Conservation (phyloP, 1,140 invertebrate genomes). For the Neodiprion pinetum region DNA sequence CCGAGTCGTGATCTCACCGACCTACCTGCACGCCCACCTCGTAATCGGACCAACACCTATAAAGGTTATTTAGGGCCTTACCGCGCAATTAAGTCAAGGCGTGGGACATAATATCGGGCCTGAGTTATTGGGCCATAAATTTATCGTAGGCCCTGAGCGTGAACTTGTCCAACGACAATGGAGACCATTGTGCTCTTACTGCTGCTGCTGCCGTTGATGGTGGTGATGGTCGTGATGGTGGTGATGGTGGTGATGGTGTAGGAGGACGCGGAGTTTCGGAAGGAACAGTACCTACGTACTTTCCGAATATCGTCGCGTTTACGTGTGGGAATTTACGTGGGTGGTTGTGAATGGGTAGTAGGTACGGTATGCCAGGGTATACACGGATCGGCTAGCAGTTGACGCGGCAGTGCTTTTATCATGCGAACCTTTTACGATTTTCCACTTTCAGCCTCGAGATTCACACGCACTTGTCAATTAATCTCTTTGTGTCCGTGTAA, state of each 20-base stretch:
- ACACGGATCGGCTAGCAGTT: too few species aligned
- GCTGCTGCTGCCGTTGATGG: not conserved
- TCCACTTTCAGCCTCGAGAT: too few species aligned
- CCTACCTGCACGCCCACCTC: not conserved
- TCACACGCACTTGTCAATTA: not conserved
- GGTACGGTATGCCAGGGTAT: too few species aligned
- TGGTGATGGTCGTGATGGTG: too few species aligned
- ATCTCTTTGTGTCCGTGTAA: not conserved
- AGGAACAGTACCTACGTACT: not conserved
- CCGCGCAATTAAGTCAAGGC: slow-evolving; percentile 6
- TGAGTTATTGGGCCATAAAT: slow-evolving; percentile 5
- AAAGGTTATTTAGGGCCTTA: slow-evolving; percentile 3
- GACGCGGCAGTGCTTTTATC: too few species aligned
- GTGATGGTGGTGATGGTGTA: too few species aligned
- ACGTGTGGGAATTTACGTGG: too few species aligned
- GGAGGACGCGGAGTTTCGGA: not conserved
- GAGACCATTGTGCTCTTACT: not conserved
- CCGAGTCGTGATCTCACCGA: not conserved
- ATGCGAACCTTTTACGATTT: too few species aligned
- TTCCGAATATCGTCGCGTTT: too few species aligned
- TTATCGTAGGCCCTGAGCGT: not conserved
- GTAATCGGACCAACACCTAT: not conserved
- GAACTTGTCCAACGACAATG: slow-evolving; percentile 4
- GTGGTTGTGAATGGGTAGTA: too few species aligned
- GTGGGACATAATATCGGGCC: slow-evolving; percentile 4